Evolutionary conservation across 1,140 invertebrate genomes (phyloP).

Genomic region (Magallana ariakensis): DNA sequence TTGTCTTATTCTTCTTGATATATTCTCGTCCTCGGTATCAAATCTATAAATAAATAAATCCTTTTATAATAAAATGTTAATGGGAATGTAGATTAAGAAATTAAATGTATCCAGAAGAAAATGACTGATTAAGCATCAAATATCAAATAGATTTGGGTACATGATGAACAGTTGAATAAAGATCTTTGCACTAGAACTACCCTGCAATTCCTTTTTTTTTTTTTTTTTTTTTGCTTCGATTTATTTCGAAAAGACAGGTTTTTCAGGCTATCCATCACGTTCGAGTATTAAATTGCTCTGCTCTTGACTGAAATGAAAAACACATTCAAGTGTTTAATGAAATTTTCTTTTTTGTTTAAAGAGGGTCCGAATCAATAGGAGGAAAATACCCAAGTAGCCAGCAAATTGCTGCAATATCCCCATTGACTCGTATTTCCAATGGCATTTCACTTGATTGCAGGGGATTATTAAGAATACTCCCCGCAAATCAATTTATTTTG

Average conservation of each 20-base stretch:
- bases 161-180: no score
- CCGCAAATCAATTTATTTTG: not conserved
- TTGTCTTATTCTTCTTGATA: no score
- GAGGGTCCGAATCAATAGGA: slow-evolving; percentile 1
- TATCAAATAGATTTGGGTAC: no score
- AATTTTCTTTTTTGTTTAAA: slow-evolving; percentile 9
- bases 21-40: no score
- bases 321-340: slow-evolving; percentile 30
- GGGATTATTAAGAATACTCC: not conserved
- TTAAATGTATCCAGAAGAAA: no score
- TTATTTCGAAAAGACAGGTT: not conserved
- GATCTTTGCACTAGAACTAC: not conserved
- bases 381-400: not conserved
- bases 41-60: no score
- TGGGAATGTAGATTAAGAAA: no score
- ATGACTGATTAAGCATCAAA: no score
- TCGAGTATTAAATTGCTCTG: not conserved
- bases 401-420: not conserved
- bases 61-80: no score
- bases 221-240: not conserved
- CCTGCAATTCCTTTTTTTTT: no score
- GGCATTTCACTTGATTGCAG: not conserved
- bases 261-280: slow-evolving; percentile 6
- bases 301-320: slow-evolving; percentile 7
- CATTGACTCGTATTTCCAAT: not conserved